Percentiles rank a stretch among this genome's conserved stretches.
Evolutionary conservation across 2,113 vertebrate species (phyloP).

Genomic region (Corythoichthys haematopterus): DNA sequence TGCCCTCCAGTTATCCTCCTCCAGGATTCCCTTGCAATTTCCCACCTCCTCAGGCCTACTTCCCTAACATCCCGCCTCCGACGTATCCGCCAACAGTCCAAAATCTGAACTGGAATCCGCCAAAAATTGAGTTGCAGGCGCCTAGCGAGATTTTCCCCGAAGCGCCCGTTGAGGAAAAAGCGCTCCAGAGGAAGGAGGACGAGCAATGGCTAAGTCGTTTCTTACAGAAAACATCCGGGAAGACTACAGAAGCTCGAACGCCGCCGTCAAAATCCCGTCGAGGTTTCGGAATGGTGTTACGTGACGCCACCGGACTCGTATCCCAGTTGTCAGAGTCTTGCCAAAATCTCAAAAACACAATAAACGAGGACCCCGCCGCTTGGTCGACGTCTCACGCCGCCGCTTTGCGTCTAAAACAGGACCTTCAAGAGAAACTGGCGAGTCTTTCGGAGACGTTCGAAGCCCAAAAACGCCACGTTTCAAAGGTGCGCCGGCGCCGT

Average conservation of each 20-base stretch:
- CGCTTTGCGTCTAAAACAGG: not conserved
- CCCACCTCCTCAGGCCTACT: not conserved
- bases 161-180: not conserved
- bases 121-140: not conserved
- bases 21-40: not conserved
- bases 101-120: not conserved
- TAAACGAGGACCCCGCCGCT: not conserved
- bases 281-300: not conserved
- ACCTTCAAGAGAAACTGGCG: not conserved
- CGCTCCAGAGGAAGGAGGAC: slow-evolving; percentile 6
- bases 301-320: not conserved
- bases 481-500: not conserved
- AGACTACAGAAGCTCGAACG: not conserved
- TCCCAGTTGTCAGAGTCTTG: not conserved
- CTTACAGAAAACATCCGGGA: not conserved
- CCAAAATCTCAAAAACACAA: not conserved
- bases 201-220: not conserved
- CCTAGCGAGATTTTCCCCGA: not conserved
- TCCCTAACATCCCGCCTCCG: not conserved
- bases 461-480: not conserved
- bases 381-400: not conserved
- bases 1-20: not conserved
- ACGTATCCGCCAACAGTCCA: not conserved
- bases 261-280: not conserved
- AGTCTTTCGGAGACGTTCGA: not conserved